phyloP scores from a whole-genome alignment of 2,797 vertebrate species.

The Chromis chromis region DNA sequence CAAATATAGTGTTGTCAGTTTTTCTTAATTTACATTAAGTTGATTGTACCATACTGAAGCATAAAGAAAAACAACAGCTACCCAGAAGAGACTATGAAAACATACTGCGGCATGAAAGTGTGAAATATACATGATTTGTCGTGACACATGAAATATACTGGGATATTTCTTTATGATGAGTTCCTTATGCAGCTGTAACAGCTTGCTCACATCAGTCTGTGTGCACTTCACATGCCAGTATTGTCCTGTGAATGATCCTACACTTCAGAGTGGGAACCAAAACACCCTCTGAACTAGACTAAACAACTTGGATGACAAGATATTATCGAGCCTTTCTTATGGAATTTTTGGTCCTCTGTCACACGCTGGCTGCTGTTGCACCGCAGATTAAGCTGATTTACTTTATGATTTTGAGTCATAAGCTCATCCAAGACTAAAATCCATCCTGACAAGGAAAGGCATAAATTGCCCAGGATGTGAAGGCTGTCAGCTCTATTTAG shows the following conservation, averaged over 20 bases:
- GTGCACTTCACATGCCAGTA: slow-evolving; percentile 48
- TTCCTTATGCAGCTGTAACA: slow-evolving; percentile 55
- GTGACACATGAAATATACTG: not conserved
- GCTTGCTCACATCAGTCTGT: slow-evolving; percentile 72
- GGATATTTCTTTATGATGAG: slow-evolving; percentile 8
- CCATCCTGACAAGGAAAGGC: slow-evolving; percentile 66
- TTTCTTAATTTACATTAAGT: not conserved
- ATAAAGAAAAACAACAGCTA: slow-evolving; percentile 1
- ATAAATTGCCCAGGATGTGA: slow-evolving; percentile 67
- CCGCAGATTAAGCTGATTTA: slow-evolving; percentile 43
- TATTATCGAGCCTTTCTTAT: slow-evolving; percentile 50
- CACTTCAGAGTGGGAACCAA: slow-evolving; percentile 59
- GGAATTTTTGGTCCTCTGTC: slow-evolving; percentile 45
- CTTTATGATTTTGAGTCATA: slow-evolving; percentile 48
- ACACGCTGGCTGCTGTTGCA: slow-evolving; percentile 55
- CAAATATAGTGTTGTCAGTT: not conserved
- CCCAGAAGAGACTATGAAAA: not conserved
- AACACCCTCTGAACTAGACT: slow-evolving; percentile 76
- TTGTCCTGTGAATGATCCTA: slow-evolving; percentile 40
- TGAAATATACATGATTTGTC: not conserved
- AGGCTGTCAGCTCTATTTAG: slow-evolving; percentile 78
- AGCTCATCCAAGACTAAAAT: slow-evolving; percentile 60
- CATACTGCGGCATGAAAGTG: not conserved
- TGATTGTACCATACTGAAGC: not conserved
- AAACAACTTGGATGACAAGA: slow-evolving; percentile 78